A percentile compares a stretch with the other conserved stretches of the same genome.
phyloP scores from a whole-genome alignment of 2,113 vertebrate species.

The Rhegmatorhina hoffmannsi region DNA sequence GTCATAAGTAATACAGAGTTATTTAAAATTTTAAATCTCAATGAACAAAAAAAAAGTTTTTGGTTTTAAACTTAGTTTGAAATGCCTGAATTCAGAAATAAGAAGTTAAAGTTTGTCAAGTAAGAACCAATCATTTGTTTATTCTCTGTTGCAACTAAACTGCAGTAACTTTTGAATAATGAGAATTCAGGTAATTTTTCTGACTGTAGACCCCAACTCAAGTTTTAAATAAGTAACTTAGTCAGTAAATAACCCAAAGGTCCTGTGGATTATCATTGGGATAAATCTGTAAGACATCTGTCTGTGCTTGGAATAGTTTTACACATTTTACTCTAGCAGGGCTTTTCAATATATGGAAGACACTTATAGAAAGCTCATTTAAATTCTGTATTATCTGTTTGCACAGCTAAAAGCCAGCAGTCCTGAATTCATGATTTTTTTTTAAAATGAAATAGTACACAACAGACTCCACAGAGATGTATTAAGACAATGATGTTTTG shows the following conservation, averaged over 20 bases:
- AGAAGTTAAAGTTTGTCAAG: not conserved
- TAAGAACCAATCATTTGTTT: not conserved
- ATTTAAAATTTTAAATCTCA: not conserved
- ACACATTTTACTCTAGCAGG: not conserved
- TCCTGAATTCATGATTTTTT: not conserved
- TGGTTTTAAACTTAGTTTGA: not conserved
- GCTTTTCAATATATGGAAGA: not conserved
- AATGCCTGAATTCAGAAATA: not conserved
- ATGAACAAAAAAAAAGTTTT: not conserved
- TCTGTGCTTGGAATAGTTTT: not conserved
- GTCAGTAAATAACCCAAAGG: not conserved
- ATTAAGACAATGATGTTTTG: not conserved
- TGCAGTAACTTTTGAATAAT: not conserved
- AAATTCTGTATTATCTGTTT: not conserved
- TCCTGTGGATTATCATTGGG: not conserved
- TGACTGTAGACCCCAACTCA: not conserved
- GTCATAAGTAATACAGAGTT: not conserved
- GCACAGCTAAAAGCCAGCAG: not conserved
- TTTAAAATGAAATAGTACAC: not conserved
- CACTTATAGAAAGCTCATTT: not conserved
- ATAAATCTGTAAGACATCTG: not conserved
- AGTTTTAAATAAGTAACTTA: not conserved
- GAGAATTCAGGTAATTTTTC: not conserved
- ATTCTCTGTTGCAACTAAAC: not conserved
- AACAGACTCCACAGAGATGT: not conserved